These are phyloP conservation scores for Paralvinella palmiformis DNA, from an alignment of 1,140 invertebrate genomes.

Conservation along the genomic window DNA sequence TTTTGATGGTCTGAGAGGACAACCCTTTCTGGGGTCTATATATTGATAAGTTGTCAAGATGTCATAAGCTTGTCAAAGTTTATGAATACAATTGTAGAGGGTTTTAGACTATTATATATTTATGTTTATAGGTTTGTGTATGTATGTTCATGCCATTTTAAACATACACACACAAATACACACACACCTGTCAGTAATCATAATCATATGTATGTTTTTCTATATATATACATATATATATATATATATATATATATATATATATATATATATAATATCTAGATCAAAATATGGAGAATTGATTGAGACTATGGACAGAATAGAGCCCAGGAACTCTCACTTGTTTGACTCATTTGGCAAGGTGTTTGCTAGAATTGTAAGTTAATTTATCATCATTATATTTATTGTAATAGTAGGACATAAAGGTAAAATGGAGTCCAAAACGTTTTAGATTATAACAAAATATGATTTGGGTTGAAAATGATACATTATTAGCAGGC, in stretches of 20 bases:
- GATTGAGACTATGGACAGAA: slow-evolving; percentile 60
- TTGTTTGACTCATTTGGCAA: slow-evolving; percentile 66
- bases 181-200: not conserved
- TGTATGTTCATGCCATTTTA: no score
- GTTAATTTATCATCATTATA: slow-evolving; percentile 21
- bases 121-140: no score
- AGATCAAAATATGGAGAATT: slow-evolving; percentile 54
- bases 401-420: no score
- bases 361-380: slow-evolving; percentile 67
- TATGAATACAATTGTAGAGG: no score
- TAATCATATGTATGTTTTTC: not conserved
- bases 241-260: not conserved
- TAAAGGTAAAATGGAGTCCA: no score
- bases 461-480: not conserved
- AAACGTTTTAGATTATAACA: not conserved
- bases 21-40: no score
- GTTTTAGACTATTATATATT: no score
- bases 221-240: not conserved
- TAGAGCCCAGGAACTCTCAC: slow-evolving; percentile 68
- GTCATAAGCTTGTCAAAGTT: no score
- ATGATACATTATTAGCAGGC: no score
- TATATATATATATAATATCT: not conserved
- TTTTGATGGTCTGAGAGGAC: no score
- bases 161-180: not conserved
- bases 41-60: no score